A percentile compares a stretch with the other conserved stretches of the same genome.
These are phyloP conservation scores for Lathamus discolor DNA, from an alignment of 2,113 vertebrate species.

Conservation along the genomic window DNA sequence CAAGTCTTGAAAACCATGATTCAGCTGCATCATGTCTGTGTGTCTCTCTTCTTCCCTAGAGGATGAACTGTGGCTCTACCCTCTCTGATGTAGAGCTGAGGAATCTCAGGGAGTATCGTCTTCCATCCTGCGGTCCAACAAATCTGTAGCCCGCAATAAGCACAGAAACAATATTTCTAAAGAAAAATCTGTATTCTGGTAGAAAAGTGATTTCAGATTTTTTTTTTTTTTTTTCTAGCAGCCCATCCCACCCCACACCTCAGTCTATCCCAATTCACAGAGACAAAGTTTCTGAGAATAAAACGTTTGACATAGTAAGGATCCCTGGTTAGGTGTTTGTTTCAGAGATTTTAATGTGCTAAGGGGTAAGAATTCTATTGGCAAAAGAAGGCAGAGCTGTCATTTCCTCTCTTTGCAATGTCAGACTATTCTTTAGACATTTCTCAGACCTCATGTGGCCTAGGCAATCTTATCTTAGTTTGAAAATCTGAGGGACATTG, in stretches of 20 bases:
- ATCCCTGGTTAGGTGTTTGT: not conserved
- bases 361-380: not conserved
- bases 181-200: not conserved
- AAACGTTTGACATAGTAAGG: not conserved
- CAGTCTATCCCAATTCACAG: not conserved
- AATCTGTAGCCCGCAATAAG: not conserved
- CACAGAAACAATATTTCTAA: not conserved
- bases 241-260: fast-evolving
- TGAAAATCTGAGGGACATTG: not conserved
- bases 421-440: not conserved
- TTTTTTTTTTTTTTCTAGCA: not conserved
- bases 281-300: not conserved
- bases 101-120: not conserved
- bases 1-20: not conserved
- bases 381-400: not conserved
- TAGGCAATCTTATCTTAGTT: not conserved
- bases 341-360: not conserved
- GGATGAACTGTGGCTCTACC: not conserved
- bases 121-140: not conserved
- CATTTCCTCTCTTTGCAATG: not conserved
- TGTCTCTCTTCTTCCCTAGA: not conserved
- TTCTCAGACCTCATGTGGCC: not conserved
- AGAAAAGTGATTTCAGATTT: not conserved
- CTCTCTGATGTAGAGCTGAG: not conserved
- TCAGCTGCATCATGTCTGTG: not conserved